Evolutionary conservation across 2,888 invertebrate genomes (phyloP).

Genomic region (Horisme vitalbata): DNA sequence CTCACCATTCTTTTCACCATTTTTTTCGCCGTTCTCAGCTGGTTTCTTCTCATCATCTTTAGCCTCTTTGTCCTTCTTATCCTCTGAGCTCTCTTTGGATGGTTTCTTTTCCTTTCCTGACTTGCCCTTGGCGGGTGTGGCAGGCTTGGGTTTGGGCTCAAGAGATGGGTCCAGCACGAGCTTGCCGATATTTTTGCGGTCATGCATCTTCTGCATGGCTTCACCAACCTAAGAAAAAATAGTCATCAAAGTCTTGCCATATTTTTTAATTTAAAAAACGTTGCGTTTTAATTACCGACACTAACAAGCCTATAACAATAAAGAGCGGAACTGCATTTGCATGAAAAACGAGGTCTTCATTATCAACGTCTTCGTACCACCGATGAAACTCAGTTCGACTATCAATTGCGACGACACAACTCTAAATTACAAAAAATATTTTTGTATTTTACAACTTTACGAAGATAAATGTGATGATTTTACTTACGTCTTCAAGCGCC

Average conservation of each 20-base stretch:
- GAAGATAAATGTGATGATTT: conserved; percentile 26
- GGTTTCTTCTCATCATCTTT: conserved; percentile 81
- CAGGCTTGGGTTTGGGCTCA: conserved; percentile 91
- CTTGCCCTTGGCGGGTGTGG: conserved; percentile 90
- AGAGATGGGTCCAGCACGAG: conserved; percentile 91
- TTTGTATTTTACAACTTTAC: not conserved
- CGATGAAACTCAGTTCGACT: conserved; percentile 1
- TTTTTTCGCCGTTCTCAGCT: conserved; percentile 74
- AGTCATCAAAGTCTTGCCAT: not conserved
- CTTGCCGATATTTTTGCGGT: conserved; percentile 95
- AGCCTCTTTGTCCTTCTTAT: conserved; percentile 84
- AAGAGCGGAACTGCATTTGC: conserved; percentile 3
- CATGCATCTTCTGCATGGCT: conserved; percentile 96
- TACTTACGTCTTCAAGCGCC: conserved; percentile 93
- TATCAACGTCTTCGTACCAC: not conserved
- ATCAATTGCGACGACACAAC: conserved; percentile 14
- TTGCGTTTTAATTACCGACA: too few relatives aligned
- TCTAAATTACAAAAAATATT: not conserved
- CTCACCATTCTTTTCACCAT: conserved; percentile 65
- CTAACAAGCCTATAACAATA: not conserved
- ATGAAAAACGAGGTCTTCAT: conserved; percentile 2
- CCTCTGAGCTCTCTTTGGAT: conserved; percentile 85
- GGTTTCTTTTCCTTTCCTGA: conserved; percentile 87
- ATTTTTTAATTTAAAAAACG: too few relatives aligned
- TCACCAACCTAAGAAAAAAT: conserved; percentile 86